Conservation (phyloP, 2,113 vertebrate genomes). For the Platichthys flesus region DNA sequence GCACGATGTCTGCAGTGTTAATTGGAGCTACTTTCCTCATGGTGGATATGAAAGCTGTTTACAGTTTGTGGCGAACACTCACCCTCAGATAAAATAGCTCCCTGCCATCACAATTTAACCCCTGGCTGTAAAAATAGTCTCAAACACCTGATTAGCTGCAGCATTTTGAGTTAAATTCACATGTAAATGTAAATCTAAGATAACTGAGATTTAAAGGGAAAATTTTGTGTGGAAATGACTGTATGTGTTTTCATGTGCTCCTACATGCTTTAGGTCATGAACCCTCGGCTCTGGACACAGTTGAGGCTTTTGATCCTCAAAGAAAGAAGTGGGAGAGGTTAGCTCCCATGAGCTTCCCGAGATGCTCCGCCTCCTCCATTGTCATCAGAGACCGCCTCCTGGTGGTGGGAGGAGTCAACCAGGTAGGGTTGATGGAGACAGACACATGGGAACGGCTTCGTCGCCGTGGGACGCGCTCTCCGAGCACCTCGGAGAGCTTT, state of each 20-base stretch:
- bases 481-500: too few relatives aligned
- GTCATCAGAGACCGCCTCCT: constrained; percentile 90
- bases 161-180: too few relatives aligned
- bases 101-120: too few relatives aligned
- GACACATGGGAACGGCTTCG: too few relatives aligned
- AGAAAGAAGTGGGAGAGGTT: constrained; percentile 94
- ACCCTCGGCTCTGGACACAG: constrained; percentile 90
- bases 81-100: too few relatives aligned
- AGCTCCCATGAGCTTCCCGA: constrained; percentile 90
- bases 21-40: background rate
- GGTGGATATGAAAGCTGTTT: background rate
- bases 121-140: too few relatives aligned
- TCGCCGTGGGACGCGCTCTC: too few relatives aligned
- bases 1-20: background rate
- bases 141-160: too few relatives aligned
- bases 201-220: too few relatives aligned
- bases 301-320: constrained; percentile 91
- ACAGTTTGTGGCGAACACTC: too few relatives aligned
- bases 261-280: constrained; percentile 86
- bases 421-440: constrained; percentile 53
- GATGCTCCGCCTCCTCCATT: constrained; percentile 94
- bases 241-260: background rate
- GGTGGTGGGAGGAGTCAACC: constrained; percentile 93
- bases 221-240: background rate
- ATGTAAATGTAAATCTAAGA: too few relatives aligned